Evolutionary conservation across 1,140 invertebrate genomes (phyloP).

Genomic region (Anastrepha ludens): DNA sequence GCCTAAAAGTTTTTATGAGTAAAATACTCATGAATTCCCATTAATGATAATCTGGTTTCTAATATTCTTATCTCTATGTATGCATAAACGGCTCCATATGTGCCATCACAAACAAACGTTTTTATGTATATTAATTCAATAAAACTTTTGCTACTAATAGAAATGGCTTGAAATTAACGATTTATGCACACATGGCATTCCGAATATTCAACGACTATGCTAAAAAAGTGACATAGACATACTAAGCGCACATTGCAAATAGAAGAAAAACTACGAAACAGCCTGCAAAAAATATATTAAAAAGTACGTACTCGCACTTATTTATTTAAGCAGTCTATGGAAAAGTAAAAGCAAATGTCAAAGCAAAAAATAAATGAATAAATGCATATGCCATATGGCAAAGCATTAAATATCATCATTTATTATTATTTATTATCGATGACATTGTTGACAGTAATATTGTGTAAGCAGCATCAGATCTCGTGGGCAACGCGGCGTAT

Average conservation of each 20-base stretch:
- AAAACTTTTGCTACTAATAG: not conserved
- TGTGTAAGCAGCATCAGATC: not conserved
- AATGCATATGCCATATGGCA: slow-evolving; percentile 14
- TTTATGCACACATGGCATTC: not conserved
- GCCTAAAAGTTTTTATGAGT: no score
- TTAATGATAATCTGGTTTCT: no score
- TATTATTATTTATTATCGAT: slow-evolving; percentile 51
- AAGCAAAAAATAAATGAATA: not conserved
- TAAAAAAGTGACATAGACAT: not conserved
- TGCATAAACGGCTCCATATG: no score
- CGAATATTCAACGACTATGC: not conserved
- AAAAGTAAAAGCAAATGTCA: not conserved
- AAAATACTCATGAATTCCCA: no score
- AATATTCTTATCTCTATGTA: no score
- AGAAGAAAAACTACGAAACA: no score
- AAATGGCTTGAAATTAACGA: not conserved
- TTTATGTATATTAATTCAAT: not conserved
- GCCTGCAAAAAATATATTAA: no score
- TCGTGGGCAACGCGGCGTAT: not conserved
- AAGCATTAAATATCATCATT: slow-evolving; percentile 47
- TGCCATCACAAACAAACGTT: no score
- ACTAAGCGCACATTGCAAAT: no score
- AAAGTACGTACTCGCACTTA: no score
- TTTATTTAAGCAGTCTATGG: no score
- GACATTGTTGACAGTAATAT: slow-evolving; percentile 44